Base-by-base conservation (phyloP, 2,888 invertebrate genomes). In the Drosophila anceps region DNA sequence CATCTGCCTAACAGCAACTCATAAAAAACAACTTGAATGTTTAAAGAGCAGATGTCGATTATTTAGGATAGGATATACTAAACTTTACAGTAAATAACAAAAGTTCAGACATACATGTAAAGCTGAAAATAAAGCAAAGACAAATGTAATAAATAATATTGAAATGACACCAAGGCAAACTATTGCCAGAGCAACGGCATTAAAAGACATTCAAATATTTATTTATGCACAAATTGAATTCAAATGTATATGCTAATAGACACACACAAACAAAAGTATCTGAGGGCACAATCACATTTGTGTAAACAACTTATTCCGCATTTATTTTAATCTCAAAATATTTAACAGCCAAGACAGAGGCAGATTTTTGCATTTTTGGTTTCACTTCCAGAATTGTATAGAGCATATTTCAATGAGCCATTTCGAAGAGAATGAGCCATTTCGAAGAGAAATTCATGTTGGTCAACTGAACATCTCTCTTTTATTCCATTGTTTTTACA, bases 141-240 rank as follows among this genome's bases (percentile, higher is more conserved):
- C 8, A 24, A 44, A 44, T 44, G 24, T 27, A 44, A 44, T 50
- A 78, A 78, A 78, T 71, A 72, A 78, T 76, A 80, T 82, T 79
- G 64, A 81, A 79, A 75, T 84, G 73, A 82, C 84, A 78, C 79
- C 76, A 83, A 58, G 69, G 59, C 74, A 78, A 68, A 74, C 66
- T 67, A 31, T 44, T 35, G 20, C 12, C 39, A 46, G 24, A 35
- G 48, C 33, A 44, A 46, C 24, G 48, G 9, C 37, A 46, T 24
- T 53, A 1, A 48, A 43, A 48, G 29, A n/a, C 20, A 18, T n/a
- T 50, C 31, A 50, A 43, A 55, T 18, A 37, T 50, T 50, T 33
- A 18, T 50, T 8, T 20, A 20, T 20, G 31, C 31, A 1, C 18
- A 41, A 41, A 46, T 27, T 39, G 35, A 53, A 29, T 50, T 50